Evolutionary conservation across 2,888 invertebrate species (phyloP).

Genomic region (Hyposoter dolosus): DNA sequence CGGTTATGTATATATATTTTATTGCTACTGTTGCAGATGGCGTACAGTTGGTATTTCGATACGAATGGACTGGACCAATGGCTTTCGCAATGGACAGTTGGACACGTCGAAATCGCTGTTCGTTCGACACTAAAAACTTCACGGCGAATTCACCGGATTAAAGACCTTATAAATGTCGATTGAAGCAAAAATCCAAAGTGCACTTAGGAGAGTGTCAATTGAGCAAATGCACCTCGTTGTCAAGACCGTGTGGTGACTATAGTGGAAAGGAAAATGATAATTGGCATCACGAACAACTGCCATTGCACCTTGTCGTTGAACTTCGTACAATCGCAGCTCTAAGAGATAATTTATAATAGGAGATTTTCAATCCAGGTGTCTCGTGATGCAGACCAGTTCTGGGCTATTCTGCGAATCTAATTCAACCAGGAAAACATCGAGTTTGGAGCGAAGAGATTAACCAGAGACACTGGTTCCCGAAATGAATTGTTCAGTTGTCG

Average conservation of each 20-base stretch:
- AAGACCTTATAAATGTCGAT: conserved; percentile 11
- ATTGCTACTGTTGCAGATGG: conserved; percentile 58
- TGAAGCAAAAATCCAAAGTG: conserved; percentile 32
- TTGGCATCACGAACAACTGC: background rate
- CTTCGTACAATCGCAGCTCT: background rate
- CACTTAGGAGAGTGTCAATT: conserved; percentile 41
- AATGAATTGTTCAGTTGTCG: conserved; percentile 52
- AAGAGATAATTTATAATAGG: background rate
- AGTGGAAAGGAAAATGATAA: background rate
- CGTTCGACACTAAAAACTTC: background rate
- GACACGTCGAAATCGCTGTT: background rate
- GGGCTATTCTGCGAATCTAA: conserved; percentile 24
- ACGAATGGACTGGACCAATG: conserved; percentile 2
- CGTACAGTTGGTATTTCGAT: conserved; percentile 11
- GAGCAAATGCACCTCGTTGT: background rate
- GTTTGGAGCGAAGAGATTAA: conserved; percentile 48
- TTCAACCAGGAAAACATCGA: conserved; percentile 31
- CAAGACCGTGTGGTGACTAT: background rate
- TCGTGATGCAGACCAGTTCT: background rate
- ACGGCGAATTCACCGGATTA: conserved; percentile 1
- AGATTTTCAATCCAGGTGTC: conserved; percentile 1
- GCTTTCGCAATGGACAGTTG: conserved; percentile 6
- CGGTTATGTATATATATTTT: background rate
- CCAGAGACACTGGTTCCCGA: conserved; percentile 29
- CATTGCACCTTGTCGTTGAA: conserved; percentile 3